Evolutionary conservation across 2,797 vertebrate genomes (phyloP), one percentile per base, ranked within the genome.

Genomic region (Acipenser oxyrinchus): DNA sequence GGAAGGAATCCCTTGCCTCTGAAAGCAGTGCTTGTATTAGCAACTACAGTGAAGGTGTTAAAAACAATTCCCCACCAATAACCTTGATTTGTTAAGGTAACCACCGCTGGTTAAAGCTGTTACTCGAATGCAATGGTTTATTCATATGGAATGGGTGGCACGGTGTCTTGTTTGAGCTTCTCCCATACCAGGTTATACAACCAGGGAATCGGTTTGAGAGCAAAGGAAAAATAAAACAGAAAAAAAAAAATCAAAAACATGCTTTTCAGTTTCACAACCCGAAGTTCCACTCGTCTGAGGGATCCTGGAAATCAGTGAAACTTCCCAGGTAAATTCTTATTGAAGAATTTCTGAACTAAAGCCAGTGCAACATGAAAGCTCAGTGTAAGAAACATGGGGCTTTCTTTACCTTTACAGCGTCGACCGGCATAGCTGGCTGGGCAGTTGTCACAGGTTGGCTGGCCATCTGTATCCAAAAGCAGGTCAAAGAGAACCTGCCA

Each of bases 391-490:
- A 37, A 37, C 23, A 37, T 55, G 52, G n/a, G 52, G n/a, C 2
- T 9, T 55, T n/a, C 6, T 66, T 66, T 81, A 99, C 97, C 94
- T 93, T 79, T 98, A 2, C 97, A 99, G 70, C 88, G 92, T 4
- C 93, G 86, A 53, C 97, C 96, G 0, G 83, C 79, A 74, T 91
- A 89, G 48, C 92, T 92, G 0, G 79, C 61, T 6, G 93, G 85
- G 49, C 97, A 99, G 0, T 82, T 78, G 8, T 93, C 86, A 74
- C 97, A 99, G 0, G 92, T 95, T 0, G 95, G 92, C 64, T 88
- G 86, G 57, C 93, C 90, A 0, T 99, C 96, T 0, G 86, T 77
- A 63, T 93, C 93, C 86, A 93, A 73, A 90, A 90, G 77, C 97
- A 99, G 51, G 83, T 89, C 3, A 78, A 76, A 3, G 86, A 78